These are phyloP conservation scores for Sardina pilchardus DNA, from an alignment of 2,113 vertebrate species.

Conservation along the genomic window DNA sequence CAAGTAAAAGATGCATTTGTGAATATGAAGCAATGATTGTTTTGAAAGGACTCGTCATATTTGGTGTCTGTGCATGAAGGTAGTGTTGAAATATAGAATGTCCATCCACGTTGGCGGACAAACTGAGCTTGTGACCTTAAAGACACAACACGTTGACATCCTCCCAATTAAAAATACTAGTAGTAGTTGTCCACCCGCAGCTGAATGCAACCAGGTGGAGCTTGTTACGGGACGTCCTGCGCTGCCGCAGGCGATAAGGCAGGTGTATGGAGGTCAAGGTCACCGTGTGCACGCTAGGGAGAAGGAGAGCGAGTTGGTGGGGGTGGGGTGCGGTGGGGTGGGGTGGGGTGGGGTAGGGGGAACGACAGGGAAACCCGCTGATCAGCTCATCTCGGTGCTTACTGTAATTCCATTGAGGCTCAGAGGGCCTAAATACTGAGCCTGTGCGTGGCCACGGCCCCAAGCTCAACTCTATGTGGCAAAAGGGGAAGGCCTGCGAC, in stretches of 20 bases:
- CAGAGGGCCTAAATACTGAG: conserved; percentile 44
- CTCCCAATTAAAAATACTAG: neutral
- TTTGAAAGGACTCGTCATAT: neutral
- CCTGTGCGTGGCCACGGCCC: conserved; percentile 16
- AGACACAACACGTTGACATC: neutral
- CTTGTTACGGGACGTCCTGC: conserved; percentile 17
- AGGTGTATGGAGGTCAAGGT: conserved; percentile 51
- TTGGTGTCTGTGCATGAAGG: neutral
- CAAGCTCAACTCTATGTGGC: conserved; percentile 21
- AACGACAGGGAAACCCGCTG: conserved; percentile 31
- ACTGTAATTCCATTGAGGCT: conserved; percentile 53
- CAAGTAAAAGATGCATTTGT: neutral
- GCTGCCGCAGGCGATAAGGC: conserved; percentile 17
- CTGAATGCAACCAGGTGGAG: neutral
- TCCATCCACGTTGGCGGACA: neutral
- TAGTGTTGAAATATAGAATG: neutral
- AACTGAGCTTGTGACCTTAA: neutral
- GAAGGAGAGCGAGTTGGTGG: neutral
- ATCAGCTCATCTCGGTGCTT: conserved; percentile 55
- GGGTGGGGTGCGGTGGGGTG: neutral
- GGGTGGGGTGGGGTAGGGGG: neutral
- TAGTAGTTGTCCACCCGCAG: neutral
- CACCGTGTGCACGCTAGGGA: neutral
- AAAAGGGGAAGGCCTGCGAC: conserved; percentile 19
- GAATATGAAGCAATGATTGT: neutral